Base-by-base conservation (phyloP, 2,797 vertebrate species). In the Peromyscus eremicus region DNA sequence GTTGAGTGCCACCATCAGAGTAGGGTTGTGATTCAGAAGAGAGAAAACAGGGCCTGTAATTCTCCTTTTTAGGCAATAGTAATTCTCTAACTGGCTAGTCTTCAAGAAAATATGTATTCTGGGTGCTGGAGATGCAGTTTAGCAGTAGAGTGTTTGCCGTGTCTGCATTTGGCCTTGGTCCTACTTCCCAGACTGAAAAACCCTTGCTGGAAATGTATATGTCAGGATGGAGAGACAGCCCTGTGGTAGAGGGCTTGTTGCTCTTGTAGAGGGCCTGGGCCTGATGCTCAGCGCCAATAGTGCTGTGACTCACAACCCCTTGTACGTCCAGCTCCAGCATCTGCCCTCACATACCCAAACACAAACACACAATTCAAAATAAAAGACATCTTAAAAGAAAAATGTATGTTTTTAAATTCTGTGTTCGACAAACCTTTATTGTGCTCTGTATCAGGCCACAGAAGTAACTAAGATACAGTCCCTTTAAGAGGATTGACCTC, bases 51-150 rank as follows among this genome's bases (percentile, higher is more conserved):
- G 32, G 17, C 17, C 84, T 68, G 9, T 91, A n/a, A 70, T 80
- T 12, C 16, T 87, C 60, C 46, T 46, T 2, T 75, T n/a, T 75
- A 79, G 46, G 77, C 6, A 82, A 49, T 60, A 80, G 16, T 86
- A 52, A 62, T 87, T 95, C 46, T 88, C 17, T 94, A 37, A 55
- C 34, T 94, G 75, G 37, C 73, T 23, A 84, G 37, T 94, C 68
- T 93, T 96, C 13, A 87, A 68, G 55, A 89, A 89, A 96, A 57
- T 91, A 8, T 27, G 34, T 79, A n/a, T 21, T 37, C 37, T 83
- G 79, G 10, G 55, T 70, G 16, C 37, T 88, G 16, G 62, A 62
- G 76, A 55, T 68, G 17, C 23, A 77, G 43, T 49, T 90, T 37
- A 66, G 75, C 66, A 79, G 49, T 43, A 57, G 27, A 91, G 49